Conservation (phyloP, 2,113 vertebrate species). For the Sapajus apella region DNA sequence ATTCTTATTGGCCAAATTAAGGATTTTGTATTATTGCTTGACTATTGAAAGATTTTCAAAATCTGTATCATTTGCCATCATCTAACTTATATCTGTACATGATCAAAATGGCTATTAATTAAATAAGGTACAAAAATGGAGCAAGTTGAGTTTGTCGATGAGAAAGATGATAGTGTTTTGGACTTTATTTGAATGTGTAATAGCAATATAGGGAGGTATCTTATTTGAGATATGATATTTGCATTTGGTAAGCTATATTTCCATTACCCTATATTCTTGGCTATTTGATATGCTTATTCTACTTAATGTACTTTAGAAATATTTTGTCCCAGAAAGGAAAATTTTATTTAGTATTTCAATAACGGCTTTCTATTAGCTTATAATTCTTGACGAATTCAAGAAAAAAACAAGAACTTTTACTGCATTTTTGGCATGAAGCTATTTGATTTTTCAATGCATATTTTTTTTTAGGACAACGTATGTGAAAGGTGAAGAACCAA, state of each 20-base stretch:
- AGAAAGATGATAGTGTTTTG: neutral
- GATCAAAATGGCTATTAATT: neutral
- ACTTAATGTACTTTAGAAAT: neutral
- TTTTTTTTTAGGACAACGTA: neutral
- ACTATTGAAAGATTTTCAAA: neutral
- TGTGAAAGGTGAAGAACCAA: neutral
- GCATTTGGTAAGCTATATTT: too few species aligned
- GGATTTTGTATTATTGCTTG: neutral
- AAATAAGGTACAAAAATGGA: neutral
- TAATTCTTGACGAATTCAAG: neutral
- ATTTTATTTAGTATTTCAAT: neutral
- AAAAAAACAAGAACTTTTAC: neutral
- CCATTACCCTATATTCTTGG: neutral
- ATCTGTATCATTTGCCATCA: neutral
- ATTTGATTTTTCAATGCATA: neutral
- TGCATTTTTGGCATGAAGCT: neutral
- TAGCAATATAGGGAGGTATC: neutral
- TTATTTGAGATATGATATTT: neutral
- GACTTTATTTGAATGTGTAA: neutral
- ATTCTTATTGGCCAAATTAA: neutral
- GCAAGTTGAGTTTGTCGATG: neutral
- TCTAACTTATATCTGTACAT: neutral
- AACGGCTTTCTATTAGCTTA: neutral
- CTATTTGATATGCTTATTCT: neutral
- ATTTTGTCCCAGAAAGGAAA: neutral